Evolutionary conservation across 2,888 invertebrate genomes (phyloP), one percentile per base, ranked within the genome.

Genomic region (Hipparchia sbordonii): DNA sequence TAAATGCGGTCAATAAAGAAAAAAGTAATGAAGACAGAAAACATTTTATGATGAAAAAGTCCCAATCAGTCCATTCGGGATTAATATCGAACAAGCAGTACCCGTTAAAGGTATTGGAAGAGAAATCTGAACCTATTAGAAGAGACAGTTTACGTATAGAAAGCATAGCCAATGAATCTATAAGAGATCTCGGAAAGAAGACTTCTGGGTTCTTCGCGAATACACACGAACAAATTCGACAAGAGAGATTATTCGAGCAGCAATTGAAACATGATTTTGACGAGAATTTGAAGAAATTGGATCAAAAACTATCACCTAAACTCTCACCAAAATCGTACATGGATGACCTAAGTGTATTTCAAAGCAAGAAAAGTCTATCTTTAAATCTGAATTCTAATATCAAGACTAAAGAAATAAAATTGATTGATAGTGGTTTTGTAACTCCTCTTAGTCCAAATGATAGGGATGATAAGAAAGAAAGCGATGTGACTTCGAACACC

Each of bases 221-320:
- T 79, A 95, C 90, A 0, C 96, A 96, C 82, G 96, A 95, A 79
- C 95, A 96, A 77, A 95, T 97, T 23, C 90, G 96, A 2, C 96
- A 96, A 80, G 96, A 96, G 73, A 91, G 94, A 33, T 79, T 94
- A 39, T 90, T 94, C 74, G 93, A 94, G 62, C 87, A 93, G 62
- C 93, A 94, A 70, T 70, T 94, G 12, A 94, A 94, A 75, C 89
- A 90, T 46, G 88, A 93, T 77, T 93, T 94, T 65, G 95, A 91
- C 74, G 93, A 90, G 46, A 94, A 94, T 74, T 72, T 94, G 0
- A 88, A 87, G 77, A 86, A 84, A 68, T 74, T 87, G 12, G 91
- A 93, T 71, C 85, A 86, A 0, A 89, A 89, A 70, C 66, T 90
- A 0, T 81, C 81, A 0, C 85, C 87, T 0, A 71, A 72, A 48